These are phyloP conservation scores for Drosophila persimilis DNA, from an alignment of 1,140 invertebrate genomes.

Conservation along the genomic window DNA sequence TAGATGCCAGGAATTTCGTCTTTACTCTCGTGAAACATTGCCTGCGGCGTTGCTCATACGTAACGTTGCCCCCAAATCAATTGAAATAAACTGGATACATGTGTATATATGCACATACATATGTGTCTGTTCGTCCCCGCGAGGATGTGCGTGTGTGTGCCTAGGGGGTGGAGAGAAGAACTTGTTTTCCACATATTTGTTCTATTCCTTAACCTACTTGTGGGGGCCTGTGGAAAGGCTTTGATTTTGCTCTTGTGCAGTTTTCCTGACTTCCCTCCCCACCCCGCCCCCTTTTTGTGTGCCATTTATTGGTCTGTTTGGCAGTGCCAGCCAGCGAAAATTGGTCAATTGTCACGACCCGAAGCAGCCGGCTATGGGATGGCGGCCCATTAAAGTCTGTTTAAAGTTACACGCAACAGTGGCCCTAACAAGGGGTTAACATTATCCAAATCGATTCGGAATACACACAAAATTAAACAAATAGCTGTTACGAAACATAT, in stretches of 20 bases:
- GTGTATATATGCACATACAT: slow-evolving; percentile 1
- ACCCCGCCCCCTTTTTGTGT: slow-evolving; percentile 6
- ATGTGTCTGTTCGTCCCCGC: background rate
- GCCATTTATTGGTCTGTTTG: slow-evolving; percentile 45
- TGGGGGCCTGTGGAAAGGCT: slow-evolving; percentile 4
- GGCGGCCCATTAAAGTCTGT: background rate
- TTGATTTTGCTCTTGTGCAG: slow-evolving; percentile 45
- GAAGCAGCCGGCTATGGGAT: slow-evolving; percentile 28
- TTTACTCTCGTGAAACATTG: slow-evolving; percentile 7
- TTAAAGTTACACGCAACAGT: slow-evolving; percentile 8
- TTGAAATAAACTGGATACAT: slow-evolving; percentile 65
- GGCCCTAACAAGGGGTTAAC: slow-evolving; percentile 37
- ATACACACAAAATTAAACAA: too few species aligned
- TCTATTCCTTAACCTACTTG: slow-evolving; percentile 9
- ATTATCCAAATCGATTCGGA: too few species aligned
- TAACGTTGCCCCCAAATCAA: slow-evolving; percentile 61
- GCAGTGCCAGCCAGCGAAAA: slow-evolving; percentile 37
- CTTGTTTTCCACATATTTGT: slow-evolving; percentile 45
- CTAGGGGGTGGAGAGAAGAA: slow-evolving; percentile 7
- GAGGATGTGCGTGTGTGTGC: slow-evolving; percentile 8
- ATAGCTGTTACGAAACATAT: too few species aligned
- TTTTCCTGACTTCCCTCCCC: background rate
- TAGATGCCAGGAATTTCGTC: slow-evolving; percentile 45
- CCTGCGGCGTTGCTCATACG: slow-evolving; percentile 53
- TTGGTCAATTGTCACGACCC: slow-evolving; percentile 73